Evolutionary conservation across 2,888 invertebrate genomes (phyloP).

Genomic region (Imbricaverruca yamaguchii): DNA sequence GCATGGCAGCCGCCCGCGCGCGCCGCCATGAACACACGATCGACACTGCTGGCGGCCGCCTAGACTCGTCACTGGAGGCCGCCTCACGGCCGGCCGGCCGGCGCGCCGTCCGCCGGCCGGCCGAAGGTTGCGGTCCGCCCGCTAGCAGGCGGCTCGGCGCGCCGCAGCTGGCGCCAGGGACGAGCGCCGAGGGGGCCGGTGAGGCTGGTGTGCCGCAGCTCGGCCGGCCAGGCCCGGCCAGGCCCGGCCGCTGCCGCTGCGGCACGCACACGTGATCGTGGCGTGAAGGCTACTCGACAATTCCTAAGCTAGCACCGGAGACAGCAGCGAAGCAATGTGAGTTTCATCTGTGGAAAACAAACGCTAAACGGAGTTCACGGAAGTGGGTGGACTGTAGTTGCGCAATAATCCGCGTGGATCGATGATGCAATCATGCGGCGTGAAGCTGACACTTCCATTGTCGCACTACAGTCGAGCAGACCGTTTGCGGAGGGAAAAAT

Average conservation of each 20-base stretch:
- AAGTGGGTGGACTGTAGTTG: too few species aligned
- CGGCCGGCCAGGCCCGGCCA: neutral
- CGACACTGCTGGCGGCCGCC: neutral
- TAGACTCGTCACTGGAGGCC: slow-evolving; percentile 6
- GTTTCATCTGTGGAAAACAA: too few species aligned
- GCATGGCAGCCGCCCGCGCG: slow-evolving; percentile 3
- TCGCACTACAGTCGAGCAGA: too few species aligned
- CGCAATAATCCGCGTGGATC: too few species aligned
- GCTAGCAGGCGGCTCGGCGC: neutral
- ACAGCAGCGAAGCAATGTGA: too few species aligned
- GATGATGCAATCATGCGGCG: too few species aligned
- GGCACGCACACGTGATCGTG: neutral
- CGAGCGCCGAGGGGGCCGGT: neutral
- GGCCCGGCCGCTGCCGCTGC: neutral
- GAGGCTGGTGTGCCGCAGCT: neutral
- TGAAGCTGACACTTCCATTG: too few species aligned
- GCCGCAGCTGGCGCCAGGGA: neutral
- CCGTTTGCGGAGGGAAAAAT: neutral
- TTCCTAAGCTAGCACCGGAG: too few species aligned
- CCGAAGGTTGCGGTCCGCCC: slow-evolving; percentile 18
- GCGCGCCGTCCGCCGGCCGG: neutral
- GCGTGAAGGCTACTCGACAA: too few species aligned
- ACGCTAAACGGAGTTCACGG: too few species aligned
- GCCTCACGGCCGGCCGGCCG: neutral
- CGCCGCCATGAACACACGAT: neutral